phyloP scores from a whole-genome alignment of 2,113 vertebrate species.

The Onychorhynchus coronatus region DNA sequence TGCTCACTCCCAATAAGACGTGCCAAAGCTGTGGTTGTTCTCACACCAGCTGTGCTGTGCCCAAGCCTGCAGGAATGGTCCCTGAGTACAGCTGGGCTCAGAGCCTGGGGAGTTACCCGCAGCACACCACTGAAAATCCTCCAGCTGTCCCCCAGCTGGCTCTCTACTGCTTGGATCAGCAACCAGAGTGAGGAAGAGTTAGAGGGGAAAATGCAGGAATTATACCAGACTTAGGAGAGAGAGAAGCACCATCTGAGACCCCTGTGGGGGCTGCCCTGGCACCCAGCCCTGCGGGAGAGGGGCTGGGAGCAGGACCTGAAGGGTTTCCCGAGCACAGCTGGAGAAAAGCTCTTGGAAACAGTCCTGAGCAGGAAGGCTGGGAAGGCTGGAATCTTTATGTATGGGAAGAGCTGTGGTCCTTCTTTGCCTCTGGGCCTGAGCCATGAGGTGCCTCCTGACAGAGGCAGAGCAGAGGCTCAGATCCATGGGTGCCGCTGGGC shows the following conservation, averaged over 20 bases:
- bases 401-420: neutral
- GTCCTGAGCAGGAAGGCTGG: neutral
- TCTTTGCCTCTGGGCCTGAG: neutral
- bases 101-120: neutral
- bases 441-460: neutral
- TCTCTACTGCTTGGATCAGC: neutral
- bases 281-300: neutral
- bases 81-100: neutral
- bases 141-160: neutral
- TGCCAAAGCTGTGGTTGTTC: neutral
- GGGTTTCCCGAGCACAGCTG: neutral
- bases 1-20: fast-evolving
- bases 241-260: neutral
- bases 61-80: neutral
- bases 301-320: neutral
- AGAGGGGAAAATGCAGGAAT: neutral
- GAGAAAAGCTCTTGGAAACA: neutral
- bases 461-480: neutral
- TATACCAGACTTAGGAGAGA: neutral
- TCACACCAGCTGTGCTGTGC: neutral
- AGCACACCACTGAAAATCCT: neutral
- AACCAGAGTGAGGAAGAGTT: neutral
- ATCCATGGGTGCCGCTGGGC: fast-evolving
- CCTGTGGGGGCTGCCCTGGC: neutral
- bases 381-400: neutral